Base-by-base conservation (phyloP, 2,113 vertebrate species). In the Rostratula benghalensis region DNA sequence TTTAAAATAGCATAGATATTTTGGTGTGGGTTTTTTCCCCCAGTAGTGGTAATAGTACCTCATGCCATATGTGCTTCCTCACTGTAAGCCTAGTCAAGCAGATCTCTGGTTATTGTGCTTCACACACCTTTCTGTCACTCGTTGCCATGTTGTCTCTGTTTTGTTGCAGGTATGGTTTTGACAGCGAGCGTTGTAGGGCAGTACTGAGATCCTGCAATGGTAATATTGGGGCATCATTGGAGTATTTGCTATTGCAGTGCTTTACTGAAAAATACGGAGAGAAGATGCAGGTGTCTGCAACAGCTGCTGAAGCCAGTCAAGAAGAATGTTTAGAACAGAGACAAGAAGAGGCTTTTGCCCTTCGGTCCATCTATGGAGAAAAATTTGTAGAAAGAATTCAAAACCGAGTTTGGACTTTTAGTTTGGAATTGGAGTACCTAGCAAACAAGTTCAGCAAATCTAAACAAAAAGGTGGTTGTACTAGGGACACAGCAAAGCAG, bases 331-430 rank as follows among this genome's bases (percentile, higher is more conserved):
- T 98, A 74, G 98, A 97, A 61, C 98, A 98, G 92, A 98, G 99
- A 65, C 98, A 98, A 91, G 99, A 99, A 87, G 99, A 99, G 93
- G 98, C 98, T 22, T 95, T 99, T 82, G 99, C 98, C 50, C 98
- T 99, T 21, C 84, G 70, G 51, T 99, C 99, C n/a, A 99, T 99
- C 79, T 99, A 98, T 28, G 99, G 99, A 28, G 98, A 99, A 24
- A 99, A 99, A 75, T 99, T 99, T 91, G 97, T 97, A 33, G 99
- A 99, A 97, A 98, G 99, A 93, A 99, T 99, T 95, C 96, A 98
- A 79, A 98, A 99, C 87, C 91, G 94, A 14, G 99, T 99, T 83
- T 99, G 99, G 99, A 98, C 98, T n/a, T 90, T 99, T 21, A 97
- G 93, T 69, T 97, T 99, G 94, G 98, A 99, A 56, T 93, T 99